Base-by-base conservation (phyloP, 2,797 vertebrate species). In the Coranthus polyacanthus region DNA sequence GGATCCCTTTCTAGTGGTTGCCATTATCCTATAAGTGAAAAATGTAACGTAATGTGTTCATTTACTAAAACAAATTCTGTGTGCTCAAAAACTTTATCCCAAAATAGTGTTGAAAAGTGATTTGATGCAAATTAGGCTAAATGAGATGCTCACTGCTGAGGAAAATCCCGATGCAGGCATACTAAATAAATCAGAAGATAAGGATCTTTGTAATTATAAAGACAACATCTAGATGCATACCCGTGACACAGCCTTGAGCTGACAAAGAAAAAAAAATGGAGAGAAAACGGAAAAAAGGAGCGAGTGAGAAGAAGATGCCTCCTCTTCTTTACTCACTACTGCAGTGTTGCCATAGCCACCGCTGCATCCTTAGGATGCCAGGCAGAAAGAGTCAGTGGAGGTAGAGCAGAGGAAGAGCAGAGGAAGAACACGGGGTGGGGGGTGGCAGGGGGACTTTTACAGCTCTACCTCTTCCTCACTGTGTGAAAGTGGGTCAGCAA, bases 271-370 rank as follows among this genome's bases (percentile, higher is more conserved):
- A 12, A 13, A 41, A 22, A 57, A 36, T 3, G 16, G 37, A 50
- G 29, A 47, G 11, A 21, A 24, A 66, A 59, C 32, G 41, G 50
- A 52, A 49, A 5, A 16, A 32, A 32, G 12, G 18, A 52, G 1
- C 0, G 4, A 56, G 8, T 1, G 13, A n/a, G n/a, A 56, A 69
- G 29, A 70, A 63, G 65, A 57, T 49, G 32, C 42, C 54, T 68
- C 54, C 24, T 69, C 65, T 77, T 58, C 43, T 77, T 63, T 44
- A 72, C 38, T 70, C 52, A 62, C 66, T 79, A 51, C 74, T 71
- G 84, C 89, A 84, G 82, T 12, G 87, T 91, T 91, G 79, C 90
- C 84, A 88, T 90, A 83, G 85, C 50, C 88, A 90, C 87, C 7
- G 3, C 69, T 79, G 79, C 78, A 79, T 87, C 71, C 67, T 71